These are phyloP conservation scores for Perca schrenkii DNA, from an alignment of 2,113 vertebrate species.

Conservation along the genomic window DNA sequence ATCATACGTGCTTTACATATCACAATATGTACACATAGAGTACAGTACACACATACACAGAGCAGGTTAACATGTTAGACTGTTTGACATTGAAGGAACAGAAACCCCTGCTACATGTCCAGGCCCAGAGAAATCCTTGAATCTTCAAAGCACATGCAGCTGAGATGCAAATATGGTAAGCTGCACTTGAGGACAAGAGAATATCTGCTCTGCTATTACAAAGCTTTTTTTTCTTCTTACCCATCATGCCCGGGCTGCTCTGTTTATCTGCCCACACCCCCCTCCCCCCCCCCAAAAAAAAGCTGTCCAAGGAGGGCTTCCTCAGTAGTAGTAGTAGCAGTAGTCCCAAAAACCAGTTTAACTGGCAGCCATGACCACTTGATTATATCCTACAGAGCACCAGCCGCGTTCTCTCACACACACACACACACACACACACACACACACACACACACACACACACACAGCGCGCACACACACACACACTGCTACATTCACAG, in stretches of 20 bases:
- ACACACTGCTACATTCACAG: not conserved
- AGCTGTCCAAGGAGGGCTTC: conserved; percentile 49
- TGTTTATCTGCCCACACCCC: conserved; percentile 74
- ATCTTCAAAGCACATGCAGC: conserved; percentile 78
- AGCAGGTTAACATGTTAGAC: conserved; percentile 15
- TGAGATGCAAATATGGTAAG: conserved; percentile 78
- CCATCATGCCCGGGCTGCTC: conserved; percentile 70
- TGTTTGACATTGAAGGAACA: conserved; percentile 26
- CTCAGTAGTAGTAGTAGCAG: conserved; percentile 1
- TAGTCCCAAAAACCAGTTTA: conserved; percentile 1
- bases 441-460: too few species aligned
- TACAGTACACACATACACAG: not conserved
- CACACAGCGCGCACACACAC: too few species aligned
- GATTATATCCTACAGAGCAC: conserved; percentile 36
- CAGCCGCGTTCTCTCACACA: not conserved
- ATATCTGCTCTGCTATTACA: conserved; percentile 68
- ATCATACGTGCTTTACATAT: conserved; percentile 7
- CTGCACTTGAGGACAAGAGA: conserved; percentile 74
- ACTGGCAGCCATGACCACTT: conserved; percentile 29
- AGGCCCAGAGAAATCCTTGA: conserved; percentile 56
- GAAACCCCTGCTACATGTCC: conserved; percentile 48
- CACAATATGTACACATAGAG: conserved; percentile 9
- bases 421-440: not conserved
- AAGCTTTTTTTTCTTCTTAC: conserved; percentile 48
- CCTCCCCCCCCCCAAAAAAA: conserved; percentile 11